These are phyloP conservation scores for Trichacis sp. DNA, from an alignment of 2,888 invertebrate genomes.

Conservation along the genomic window DNA sequence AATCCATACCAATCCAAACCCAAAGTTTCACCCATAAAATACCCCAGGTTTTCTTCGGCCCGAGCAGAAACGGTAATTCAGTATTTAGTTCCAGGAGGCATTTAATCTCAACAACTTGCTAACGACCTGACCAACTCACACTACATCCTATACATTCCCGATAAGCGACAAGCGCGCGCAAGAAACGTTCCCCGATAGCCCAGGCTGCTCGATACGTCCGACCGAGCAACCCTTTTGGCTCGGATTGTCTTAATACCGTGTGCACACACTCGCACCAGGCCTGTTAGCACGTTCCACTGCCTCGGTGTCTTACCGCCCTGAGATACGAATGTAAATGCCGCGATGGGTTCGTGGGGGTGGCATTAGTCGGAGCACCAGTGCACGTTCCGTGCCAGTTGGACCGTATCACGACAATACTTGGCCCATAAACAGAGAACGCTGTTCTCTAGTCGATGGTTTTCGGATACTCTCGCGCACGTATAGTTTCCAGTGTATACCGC, in stretches of 20 bases:
- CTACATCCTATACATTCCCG: conserved; percentile 61
- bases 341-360: conserved; percentile 30
- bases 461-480: conserved; percentile 59
- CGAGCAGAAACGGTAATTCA: conserved; percentile 56
- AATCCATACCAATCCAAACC: too few relatives aligned
- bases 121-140: conserved; percentile 67
- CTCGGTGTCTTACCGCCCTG: conserved; percentile 27
- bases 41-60: neutral
- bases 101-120: conserved; percentile 68
- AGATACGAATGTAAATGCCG: conserved; percentile 34
- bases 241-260: conserved; percentile 40
- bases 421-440: conserved; percentile 63
- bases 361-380: conserved; percentile 45
- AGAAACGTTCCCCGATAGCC: conserved; percentile 64
- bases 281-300: conserved; percentile 38
- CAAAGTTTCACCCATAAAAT: too few relatives aligned
- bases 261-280: conserved; percentile 27
- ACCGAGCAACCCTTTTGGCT: conserved; percentile 40
- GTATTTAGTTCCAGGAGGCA: conserved; percentile 60
- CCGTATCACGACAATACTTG: conserved; percentile 64
- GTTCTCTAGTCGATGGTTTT: conserved; percentile 67
- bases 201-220: conserved; percentile 48
- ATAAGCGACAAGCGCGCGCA: conserved; percentile 60
- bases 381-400: conserved; percentile 59
- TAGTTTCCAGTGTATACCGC: conserved; percentile 51